phyloP scores from a whole-genome alignment of 2,113 vertebrate species.

The Perca flavescens region DNA sequence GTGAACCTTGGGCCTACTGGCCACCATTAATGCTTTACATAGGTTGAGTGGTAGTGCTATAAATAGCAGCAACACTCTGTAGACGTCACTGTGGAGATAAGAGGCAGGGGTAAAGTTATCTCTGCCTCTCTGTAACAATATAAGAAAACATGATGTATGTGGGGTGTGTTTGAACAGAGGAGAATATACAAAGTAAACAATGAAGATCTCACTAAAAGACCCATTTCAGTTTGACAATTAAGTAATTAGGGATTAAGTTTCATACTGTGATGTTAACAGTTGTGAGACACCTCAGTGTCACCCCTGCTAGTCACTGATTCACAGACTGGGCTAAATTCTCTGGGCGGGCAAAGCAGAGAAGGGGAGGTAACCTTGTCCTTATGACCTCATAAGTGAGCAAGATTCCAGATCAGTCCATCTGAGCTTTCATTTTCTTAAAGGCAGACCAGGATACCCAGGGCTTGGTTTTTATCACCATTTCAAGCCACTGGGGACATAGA shows the following conservation, averaged over 20 bases:
- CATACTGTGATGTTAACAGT: background rate
- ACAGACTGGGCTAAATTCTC: conserved; percentile 7
- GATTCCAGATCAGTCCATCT: too few relatives aligned
- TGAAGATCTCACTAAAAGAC: background rate
- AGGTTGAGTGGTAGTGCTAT: conserved; percentile 51
- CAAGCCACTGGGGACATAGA: too few relatives aligned
- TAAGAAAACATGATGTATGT: background rate
- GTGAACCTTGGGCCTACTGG: conserved; percentile 36
- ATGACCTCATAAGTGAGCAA: too few relatives aligned
- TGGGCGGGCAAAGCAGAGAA: too few relatives aligned
- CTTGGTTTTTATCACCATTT: too few relatives aligned
- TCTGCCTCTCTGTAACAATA: conserved; percentile 1
- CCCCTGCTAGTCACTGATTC: conserved; percentile 35
- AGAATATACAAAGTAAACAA: background rate
- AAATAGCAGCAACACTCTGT: conserved; percentile 52
- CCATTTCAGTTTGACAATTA: background rate
- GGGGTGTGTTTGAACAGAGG: background rate
- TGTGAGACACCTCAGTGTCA: conserved; percentile 37
- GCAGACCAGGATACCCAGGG: too few relatives aligned
- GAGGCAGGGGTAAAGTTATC: conserved; percentile 14
- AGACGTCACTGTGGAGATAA: conserved; percentile 33
- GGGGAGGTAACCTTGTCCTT: too few relatives aligned
- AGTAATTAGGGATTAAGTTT: conserved; percentile 17
- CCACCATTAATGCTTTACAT: conserved; percentile 44
- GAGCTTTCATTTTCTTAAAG: too few relatives aligned